phyloP scores from a whole-genome alignment of 2,113 vertebrate genomes.

The Micronisus gabar region DNA sequence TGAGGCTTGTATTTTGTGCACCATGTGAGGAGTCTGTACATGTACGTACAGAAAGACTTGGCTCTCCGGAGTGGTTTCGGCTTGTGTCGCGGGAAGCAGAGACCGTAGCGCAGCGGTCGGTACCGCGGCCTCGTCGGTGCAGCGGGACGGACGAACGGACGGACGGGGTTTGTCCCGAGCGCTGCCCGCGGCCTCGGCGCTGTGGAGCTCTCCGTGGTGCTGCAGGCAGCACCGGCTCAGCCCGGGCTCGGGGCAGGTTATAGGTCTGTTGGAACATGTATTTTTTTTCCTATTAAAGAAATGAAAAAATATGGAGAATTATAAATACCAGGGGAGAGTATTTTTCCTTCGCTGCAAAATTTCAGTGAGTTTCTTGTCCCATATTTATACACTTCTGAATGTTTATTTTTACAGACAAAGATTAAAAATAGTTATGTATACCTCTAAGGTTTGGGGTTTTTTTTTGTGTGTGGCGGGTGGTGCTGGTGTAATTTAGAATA shows the following conservation, averaged over 20 bases:
- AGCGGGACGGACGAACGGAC: no score
- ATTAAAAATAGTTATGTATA: not conserved
- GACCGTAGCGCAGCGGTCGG: accelerated
- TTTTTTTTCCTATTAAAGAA: not conserved
- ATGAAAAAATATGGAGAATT: not conserved
- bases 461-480: not conserved
- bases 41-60: not conserved
- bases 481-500: not conserved
- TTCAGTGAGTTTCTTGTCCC: not conserved
- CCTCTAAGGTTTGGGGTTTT: not conserved
- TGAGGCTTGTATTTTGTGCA: not conserved
- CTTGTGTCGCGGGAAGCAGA: accelerated
- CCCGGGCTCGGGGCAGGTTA: no score
- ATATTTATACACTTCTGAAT: not conserved
- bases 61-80: not conserved
- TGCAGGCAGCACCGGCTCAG: accelerated
- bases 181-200: accelerated
- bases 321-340: not conserved
- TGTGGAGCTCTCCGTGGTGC: not conserved
- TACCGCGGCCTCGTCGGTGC: no score
- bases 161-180: accelerated
- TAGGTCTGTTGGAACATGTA: not conserved
- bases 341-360: not conserved
- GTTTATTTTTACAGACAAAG: not conserved
- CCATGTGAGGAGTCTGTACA: accelerated